Evolutionary conservation across 2,888 invertebrate species (phyloP).

Genomic region (Noctuana brunneofusca): DNA sequence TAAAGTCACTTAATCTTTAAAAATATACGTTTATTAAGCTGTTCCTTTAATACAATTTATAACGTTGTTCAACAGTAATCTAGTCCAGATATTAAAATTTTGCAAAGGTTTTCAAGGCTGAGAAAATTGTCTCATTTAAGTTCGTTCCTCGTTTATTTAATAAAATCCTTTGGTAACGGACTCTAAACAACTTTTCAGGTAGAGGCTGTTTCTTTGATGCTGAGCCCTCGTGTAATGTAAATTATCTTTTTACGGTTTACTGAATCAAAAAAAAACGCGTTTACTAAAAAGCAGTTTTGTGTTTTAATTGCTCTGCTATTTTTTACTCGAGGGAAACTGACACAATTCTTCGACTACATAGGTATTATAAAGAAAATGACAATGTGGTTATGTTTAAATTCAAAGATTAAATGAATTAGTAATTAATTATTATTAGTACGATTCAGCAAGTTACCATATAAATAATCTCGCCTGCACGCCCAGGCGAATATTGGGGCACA

Average conservation of each 20-base stretch:
- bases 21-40: background rate
- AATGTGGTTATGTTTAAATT: no score
- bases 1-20: no score
- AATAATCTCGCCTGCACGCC: background rate
- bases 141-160: conserved; percentile 14
- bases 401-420: no score
- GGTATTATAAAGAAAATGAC: no score
- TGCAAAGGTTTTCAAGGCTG: conserved; percentile 6
- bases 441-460: background rate
- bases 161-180: conserved; percentile 9
- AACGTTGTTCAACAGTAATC: background rate
- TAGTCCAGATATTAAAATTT: conserved; percentile 1
- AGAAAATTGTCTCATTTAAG: conserved; percentile 11
- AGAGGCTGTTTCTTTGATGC: conserved; percentile 6
- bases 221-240: conserved; percentile 2
- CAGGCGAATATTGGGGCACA: background rate
- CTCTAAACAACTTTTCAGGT: conserved; percentile 7
- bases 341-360: background rate
- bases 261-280: background rate
- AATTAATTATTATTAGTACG: no score
- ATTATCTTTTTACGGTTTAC: conserved; percentile 13
- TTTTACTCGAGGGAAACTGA: background rate
- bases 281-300: background rate
- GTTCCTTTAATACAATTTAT: background rate
- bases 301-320: background rate